Conservation (phyloP, 1,140 invertebrate species). For the Aphis gossypii region DNA sequence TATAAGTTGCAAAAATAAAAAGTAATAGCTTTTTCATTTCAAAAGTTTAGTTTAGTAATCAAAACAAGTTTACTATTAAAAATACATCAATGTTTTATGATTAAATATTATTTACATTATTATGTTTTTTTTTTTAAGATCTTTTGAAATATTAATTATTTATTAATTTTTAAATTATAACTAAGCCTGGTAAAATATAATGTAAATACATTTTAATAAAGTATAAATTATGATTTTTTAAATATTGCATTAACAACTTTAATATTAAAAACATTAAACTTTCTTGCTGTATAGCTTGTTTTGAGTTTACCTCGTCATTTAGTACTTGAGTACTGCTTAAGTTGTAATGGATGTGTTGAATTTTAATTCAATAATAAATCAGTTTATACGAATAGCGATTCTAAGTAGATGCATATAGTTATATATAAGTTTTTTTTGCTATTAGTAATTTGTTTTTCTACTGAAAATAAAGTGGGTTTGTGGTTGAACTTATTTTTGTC, state of each 20-base stretch:
- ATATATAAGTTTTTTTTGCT: too few species aligned
- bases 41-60: not conserved
- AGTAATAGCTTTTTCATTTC: not conserved
- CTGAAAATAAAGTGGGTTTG: not conserved
- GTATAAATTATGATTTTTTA: not conserved
- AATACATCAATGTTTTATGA: not conserved
- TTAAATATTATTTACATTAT: not conserved
- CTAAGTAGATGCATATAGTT: too few species aligned
- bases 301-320: not conserved
- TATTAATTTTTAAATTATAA: not conserved
- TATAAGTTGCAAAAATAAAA: slow-evolving; percentile 6
- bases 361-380: not conserved
- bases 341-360: not conserved
- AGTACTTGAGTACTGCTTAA: not conserved
- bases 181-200: not conserved
- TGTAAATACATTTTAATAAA: not conserved
- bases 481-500: too few species aligned
- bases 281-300: not conserved
- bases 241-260: not conserved
- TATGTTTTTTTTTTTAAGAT: not conserved
- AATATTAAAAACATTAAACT: not conserved
- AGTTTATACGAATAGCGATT: not conserved
- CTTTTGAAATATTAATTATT: not conserved
- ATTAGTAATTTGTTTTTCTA: not conserved
- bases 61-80: not conserved